A percentile compares a stretch with the other conserved stretches of the same genome.
phyloP scores from a whole-genome alignment of 2,888 invertebrate species.

The Gymnosoma rotundatum region DNA sequence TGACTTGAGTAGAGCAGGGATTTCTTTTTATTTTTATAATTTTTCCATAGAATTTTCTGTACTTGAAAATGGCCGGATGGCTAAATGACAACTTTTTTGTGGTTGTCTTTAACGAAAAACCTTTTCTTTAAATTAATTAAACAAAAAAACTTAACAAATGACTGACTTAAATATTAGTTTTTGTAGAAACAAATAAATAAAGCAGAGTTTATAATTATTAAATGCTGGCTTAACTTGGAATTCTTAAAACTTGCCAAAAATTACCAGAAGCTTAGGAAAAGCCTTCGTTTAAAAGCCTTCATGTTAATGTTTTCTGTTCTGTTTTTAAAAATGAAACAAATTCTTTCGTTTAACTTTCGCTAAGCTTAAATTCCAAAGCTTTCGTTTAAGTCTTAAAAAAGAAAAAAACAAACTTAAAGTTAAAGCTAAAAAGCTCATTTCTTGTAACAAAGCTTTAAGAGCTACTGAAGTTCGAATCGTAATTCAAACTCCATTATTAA shows the following conservation, averaged over 20 bases:
- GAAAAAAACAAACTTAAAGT: no score
- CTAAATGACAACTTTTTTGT: conserved; percentile 43
- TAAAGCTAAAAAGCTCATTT: no score
- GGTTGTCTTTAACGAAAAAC: conserved; percentile 35
- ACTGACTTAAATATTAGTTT: conserved; percentile 63
- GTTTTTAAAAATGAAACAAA: no score
- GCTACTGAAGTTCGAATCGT: no score
- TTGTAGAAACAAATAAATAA: conserved; percentile 12
- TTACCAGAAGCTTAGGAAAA: not conserved
- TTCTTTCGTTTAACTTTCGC: no score
- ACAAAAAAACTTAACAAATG: conserved; percentile 50
- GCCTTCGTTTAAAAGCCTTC: not conserved
- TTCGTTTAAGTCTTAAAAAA: no score
- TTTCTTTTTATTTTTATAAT: not conserved
- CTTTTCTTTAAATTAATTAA: conserved; percentile 7
- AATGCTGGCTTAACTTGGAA: not conserved
- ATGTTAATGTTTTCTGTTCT: no score
- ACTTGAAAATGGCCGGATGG: conserved; percentile 16
- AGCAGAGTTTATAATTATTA: not conserved
- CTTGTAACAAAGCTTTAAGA: no score
- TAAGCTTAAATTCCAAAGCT: no score
- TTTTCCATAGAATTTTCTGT: conserved; percentile 11
- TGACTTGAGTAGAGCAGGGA: conserved; percentile 69
- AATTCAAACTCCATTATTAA: no score
- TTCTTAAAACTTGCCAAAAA: not conserved